These are phyloP conservation scores for Epirrhoe tristata DNA, from an alignment of 2,888 invertebrate species.

Conservation along the genomic window DNA sequence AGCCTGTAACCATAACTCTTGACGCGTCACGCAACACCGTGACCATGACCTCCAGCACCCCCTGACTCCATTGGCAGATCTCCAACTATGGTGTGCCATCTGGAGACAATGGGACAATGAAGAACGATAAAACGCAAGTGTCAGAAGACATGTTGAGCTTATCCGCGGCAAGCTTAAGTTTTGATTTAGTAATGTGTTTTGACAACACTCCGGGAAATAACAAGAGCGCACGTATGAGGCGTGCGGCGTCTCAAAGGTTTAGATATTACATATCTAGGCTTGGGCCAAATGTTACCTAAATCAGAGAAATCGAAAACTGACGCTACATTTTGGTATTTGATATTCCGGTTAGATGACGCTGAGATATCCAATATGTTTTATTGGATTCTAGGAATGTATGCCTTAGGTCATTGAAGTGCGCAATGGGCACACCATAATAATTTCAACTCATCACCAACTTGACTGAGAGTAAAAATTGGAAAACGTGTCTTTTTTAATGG, in stretches of 20 bases:
- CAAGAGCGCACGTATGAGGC: not conserved
- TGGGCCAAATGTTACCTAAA: not conserved
- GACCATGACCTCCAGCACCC: slow-evolving; percentile 27
- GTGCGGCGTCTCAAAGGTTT: not conserved
- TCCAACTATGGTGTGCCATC: slow-evolving; percentile 36
- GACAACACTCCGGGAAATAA: not conserved
- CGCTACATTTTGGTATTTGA: not conserved
- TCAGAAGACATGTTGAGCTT: slow-evolving; percentile 8
- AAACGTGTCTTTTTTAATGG: too few relatives aligned
- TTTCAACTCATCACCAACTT: too few relatives aligned
- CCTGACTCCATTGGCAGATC: slow-evolving; percentile 41
- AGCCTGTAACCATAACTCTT: slow-evolving; percentile 8
- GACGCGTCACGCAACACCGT: slow-evolving; percentile 21
- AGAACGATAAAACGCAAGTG: slow-evolving; percentile 17
- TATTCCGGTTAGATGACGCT: not conserved
- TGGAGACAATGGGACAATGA: slow-evolving; percentile 26
- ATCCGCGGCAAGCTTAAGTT: slow-evolving; percentile 6
- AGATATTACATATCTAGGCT: not conserved
- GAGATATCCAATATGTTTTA: not conserved
- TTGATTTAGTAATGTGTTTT: slow-evolving; percentile 10
- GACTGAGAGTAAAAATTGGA: too few relatives aligned
- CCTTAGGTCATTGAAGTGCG: too few relatives aligned
- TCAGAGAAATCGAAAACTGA: not conserved
- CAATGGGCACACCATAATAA: too few relatives aligned
- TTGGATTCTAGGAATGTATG: not conserved